These are phyloP conservation scores for Alosa sapidissima DNA, from an alignment of 2,797 vertebrate species.

Conservation along the genomic window DNA sequence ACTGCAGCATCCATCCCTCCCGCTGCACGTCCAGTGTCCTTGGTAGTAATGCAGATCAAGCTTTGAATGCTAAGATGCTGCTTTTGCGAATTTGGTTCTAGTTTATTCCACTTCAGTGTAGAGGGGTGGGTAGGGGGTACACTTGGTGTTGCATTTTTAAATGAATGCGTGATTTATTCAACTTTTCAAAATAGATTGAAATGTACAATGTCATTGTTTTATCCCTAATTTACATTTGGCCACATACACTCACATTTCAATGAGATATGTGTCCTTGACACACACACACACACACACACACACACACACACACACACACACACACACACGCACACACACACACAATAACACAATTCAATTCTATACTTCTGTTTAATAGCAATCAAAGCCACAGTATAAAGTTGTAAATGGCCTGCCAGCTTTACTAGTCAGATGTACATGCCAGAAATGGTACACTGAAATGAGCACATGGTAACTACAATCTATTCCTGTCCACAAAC, in stretches of 20 bases:
- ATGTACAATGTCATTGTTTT: background rate
- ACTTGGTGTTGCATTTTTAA: background rate
- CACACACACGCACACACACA: background rate
- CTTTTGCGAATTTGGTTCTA: background rate
- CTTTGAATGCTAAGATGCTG: background rate
- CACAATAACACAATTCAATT: background rate
- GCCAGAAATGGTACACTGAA: background rate
- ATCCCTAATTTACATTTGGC: constrained; percentile 12
- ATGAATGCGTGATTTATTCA: background rate
- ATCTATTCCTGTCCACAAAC: constrained; percentile 3
- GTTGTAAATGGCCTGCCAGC: background rate
- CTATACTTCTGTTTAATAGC: background rate
- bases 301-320: background rate
- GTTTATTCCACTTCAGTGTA: background rate
- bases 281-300: background rate
- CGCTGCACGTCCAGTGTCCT: background rate
- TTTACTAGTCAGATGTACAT: background rate
- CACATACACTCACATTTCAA: background rate
- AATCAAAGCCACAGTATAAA: background rate
- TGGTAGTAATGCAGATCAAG: background rate
- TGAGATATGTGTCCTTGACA: background rate
- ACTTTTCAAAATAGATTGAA: background rate
- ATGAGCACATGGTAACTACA: background rate
- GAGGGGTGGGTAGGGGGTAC: background rate
- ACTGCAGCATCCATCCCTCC: background rate